Base-by-base conservation (phyloP, 2,888 invertebrate genomes). In the Oscheius sp. region DNA sequence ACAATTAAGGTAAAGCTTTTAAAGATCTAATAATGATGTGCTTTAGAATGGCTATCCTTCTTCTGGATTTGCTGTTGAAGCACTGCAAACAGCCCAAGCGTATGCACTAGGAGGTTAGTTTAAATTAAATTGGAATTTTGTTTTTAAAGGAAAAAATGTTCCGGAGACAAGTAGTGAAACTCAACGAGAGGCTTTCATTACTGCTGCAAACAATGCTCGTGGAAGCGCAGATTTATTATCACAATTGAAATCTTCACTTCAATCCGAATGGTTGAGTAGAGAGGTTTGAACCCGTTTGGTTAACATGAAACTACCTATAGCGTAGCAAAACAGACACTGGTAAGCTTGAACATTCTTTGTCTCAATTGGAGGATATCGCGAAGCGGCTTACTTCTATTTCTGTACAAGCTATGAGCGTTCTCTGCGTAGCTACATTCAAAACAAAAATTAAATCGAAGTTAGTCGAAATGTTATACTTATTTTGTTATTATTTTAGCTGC, bases 191-290 rank as follows among this genome's bases (percentile, higher is more conserved):
- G 72, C 79, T 6, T 87, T 88, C 17, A 87, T 93, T 92, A 91
- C 92, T 27, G 92, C 93, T 82, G 88, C 95, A 78, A 95, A 94
- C 88, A 96, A 96, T 88, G 92, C 94, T 10, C 95, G 96, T 86
- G 91, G 92, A 52, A 93, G 95, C 80, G 92, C 92, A 73, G 95
- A 95, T 86, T 95, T 94, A 88, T 91, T 95, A 52, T 92, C 92
- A 87, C 92, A 93, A 0, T 89, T 98, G 37, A 93, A 93, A 42
- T 69, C 74, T n/a, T 79, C 78, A 17, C 69, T 85, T 15, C 61
- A 71, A 3, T 67, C 71, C 1, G 86, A 84, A 50, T 75, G 72
- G 74, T 3, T 70, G 2, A 58, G 63, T 23, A 63, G 48, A 8
- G 65, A 65, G 48, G 57, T 68, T 46, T 4, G 8, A 31, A 17